These are phyloP conservation scores for Melinopterus prodromus DNA, from an alignment of 2,888 invertebrate species.

Conservation along the genomic window DNA sequence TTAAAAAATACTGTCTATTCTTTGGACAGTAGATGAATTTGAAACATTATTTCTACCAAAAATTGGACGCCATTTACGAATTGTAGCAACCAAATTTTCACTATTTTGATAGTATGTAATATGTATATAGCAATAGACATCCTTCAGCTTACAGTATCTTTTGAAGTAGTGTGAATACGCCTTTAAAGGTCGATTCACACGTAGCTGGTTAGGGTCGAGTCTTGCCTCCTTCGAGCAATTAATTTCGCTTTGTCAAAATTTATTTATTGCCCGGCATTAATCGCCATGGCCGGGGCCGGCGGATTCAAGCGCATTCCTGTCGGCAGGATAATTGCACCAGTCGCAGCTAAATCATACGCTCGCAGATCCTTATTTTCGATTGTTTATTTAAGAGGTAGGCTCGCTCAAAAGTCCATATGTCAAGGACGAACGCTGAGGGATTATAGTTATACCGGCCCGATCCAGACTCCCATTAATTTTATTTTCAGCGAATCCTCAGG, in stretches of 20 bases:
- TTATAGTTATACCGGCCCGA: not conserved
- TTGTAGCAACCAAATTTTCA: no score
- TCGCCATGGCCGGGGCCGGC: not conserved
- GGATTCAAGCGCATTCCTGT: conserved; percentile 11
- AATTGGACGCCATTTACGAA: no score
- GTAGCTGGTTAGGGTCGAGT: not conserved
- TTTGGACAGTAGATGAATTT: no score
- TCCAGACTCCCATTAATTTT: not conserved
- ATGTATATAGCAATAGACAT: no score
- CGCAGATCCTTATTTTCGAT: conserved; percentile 7
- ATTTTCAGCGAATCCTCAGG: not conserved
- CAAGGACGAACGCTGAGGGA: conserved; percentile 14
- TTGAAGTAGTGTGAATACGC: not conserved
- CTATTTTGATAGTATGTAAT: no score
- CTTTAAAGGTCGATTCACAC: not conserved
- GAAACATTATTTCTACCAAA: no score
- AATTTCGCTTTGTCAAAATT: conserved; percentile 34
- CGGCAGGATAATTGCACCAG: conserved; percentile 20
- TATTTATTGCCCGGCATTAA: conserved; percentile 30
- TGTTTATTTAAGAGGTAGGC: conserved; percentile 11
- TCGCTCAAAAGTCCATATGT: conserved; percentile 10
- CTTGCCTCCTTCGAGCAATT: conserved; percentile 22
- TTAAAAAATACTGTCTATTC: no score
- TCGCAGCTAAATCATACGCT: conserved; percentile 10
- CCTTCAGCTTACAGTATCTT: no score